Conservation (phyloP, 1,140 invertebrate genomes). For the Elymnias hypermnestra region DNA sequence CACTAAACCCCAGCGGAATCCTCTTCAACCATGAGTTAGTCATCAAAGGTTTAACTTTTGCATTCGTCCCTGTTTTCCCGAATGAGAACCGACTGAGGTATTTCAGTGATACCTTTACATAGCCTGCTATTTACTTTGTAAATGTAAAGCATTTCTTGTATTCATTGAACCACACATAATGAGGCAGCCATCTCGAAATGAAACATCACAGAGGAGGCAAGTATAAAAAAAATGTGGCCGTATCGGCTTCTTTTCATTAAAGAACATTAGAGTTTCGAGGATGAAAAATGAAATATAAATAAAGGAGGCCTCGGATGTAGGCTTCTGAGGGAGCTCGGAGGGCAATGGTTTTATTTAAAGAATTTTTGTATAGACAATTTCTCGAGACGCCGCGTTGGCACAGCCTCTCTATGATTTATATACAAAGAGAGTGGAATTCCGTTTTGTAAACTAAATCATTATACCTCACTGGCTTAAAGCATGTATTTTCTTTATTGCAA, state of each 20-base stretch:
- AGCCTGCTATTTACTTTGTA: too few species aligned
- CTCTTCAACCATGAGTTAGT: too few species aligned
- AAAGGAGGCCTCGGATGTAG: constrained; percentile 37
- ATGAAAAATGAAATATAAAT: constrained; percentile 67
- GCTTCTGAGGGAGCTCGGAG: constrained; percentile 25
- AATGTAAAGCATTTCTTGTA: constrained; percentile 3
- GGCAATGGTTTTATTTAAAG: constrained; percentile 30
- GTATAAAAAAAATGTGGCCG: constrained; percentile 34
- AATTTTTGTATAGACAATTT: constrained; percentile 28
- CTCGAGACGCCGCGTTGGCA: constrained; percentile 20
- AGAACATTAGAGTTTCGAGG: constrained; percentile 62
- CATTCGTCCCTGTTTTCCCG: too few species aligned
- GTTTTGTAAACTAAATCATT: too few species aligned
- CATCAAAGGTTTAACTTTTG: too few species aligned
- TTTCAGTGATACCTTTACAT: too few species aligned
- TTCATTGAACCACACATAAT: constrained; percentile 37
- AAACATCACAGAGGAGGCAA: constrained; percentile 11
- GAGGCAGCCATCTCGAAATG: constrained; percentile 18
- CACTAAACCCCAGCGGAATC: too few species aligned
- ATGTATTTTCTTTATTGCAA: too few species aligned
- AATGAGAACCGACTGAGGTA: too few species aligned
- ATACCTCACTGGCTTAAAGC: too few species aligned
- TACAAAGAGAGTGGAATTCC: not conserved
- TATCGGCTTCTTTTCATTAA: constrained; percentile 64
- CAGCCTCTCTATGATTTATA: constrained; percentile 15